A percentile compares a stretch with the other conserved stretches of the same genome.
Evolutionary conservation across 2,888 invertebrate species (phyloP).

Genomic region (Eueremaeus valkanovi): DNA sequence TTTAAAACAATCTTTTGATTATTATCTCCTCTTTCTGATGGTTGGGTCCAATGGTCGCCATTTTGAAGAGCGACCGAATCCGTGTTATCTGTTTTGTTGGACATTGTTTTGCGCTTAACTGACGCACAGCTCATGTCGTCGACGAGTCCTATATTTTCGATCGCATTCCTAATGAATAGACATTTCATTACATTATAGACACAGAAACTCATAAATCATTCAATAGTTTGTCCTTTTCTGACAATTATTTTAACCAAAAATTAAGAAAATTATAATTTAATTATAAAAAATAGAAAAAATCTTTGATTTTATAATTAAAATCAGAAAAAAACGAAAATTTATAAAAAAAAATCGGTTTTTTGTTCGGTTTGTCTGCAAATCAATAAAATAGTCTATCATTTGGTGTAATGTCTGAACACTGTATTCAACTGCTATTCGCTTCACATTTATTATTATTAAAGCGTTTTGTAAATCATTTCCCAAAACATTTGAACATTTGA

Average conservation of each 20-base stretch:
- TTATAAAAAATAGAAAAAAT: background rate
- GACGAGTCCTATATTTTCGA: conserved; percentile 12
- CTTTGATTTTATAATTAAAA: no score
- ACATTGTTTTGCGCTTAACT: background rate
- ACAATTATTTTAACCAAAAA: background rate
- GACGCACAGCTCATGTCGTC: conserved; percentile 21
- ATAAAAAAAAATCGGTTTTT: no score
- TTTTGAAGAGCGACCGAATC: background rate
- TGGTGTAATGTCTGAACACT: no score
- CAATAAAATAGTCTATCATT: no score
- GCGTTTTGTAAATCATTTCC: no score
- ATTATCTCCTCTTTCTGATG: no score
- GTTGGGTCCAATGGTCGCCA: background rate
- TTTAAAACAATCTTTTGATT: background rate
- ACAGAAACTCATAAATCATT: background rate
- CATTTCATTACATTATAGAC: background rate
- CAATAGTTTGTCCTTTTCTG: background rate
- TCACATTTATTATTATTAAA: no score
- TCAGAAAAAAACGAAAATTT: no score
- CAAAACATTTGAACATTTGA: no score
- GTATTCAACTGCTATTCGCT: no score
- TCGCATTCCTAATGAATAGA: conserved; percentile 7
- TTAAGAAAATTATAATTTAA: background rate
- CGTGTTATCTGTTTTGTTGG: background rate
- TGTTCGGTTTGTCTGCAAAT: no score